phyloP scores from a whole-genome alignment of 2,113 vertebrate genomes.

The Ardeotis arabs region DNA sequence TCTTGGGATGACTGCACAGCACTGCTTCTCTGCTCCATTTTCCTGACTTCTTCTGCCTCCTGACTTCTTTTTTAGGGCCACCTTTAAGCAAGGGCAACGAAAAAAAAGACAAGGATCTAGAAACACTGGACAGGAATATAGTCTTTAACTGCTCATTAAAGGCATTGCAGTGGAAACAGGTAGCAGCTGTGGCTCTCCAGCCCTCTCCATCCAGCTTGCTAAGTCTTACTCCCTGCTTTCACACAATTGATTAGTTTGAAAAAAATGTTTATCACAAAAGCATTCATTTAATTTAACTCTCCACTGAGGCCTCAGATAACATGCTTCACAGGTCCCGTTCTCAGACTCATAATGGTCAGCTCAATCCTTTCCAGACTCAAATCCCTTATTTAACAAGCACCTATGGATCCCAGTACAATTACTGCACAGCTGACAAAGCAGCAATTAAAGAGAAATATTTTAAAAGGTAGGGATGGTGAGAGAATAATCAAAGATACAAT shows the following conservation, averaged over 20 bases:
- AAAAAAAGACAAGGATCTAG: background rate
- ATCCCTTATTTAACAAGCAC: slow-evolving; percentile 68
- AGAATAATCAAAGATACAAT: background rate
- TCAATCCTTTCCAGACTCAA: background rate
- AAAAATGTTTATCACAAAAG: slow-evolving; percentile 66
- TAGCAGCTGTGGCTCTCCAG: background rate
- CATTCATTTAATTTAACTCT: slow-evolving; percentile 64
- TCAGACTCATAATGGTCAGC: slow-evolving; percentile 37
- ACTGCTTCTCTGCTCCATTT: background rate
- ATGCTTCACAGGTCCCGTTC: slow-evolving; percentile 66
- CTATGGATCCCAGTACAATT: slow-evolving; percentile 58
- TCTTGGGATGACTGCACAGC: background rate
- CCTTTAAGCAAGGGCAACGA: background rate
- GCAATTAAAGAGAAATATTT: slow-evolving; percentile 60
- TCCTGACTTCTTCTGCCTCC: background rate
- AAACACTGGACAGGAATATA: background rate
- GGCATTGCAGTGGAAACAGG: background rate
- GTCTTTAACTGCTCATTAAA: background rate
- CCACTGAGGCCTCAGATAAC: slow-evolving; percentile 55
- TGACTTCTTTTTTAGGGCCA: background rate
- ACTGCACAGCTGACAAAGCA: slow-evolving; percentile 45
- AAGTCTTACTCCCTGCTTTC: slow-evolving; percentile 39
- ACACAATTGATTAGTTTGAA: slow-evolving; percentile 60
- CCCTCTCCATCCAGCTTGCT: slow-evolving; percentile 2
- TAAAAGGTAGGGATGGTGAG: slow-evolving; percentile 30